Evolutionary conservation across 2,888 invertebrate genomes (phyloP).

Genomic region (Pristionchus exspectatus): DNA sequence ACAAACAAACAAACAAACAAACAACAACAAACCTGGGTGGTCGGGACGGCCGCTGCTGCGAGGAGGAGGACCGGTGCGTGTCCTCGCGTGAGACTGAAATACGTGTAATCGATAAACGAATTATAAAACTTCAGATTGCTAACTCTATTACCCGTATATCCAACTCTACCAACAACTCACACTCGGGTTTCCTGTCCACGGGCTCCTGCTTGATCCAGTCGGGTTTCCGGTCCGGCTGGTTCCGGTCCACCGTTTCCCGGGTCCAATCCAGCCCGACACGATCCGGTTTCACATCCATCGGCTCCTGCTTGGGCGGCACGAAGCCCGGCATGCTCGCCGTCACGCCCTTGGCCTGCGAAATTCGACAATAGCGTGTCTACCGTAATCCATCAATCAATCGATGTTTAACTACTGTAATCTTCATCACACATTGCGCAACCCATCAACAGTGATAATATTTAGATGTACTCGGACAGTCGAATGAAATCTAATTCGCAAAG

Average conservation of each 20-base stretch:
- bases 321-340: conserved; percentile 8
- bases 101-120: not conserved
- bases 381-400: no score
- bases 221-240: not conserved
- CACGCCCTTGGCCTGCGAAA: conserved; percentile 36
- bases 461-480: no score
- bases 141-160: no score
- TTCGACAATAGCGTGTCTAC: no score
- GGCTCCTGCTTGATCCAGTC: conserved; percentile 19
- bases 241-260: not conserved
- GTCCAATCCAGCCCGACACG: not conserved
- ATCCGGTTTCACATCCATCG: not conserved
- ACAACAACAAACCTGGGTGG: conserved; percentile 14
- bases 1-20: no score
- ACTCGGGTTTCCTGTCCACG: not conserved
- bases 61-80: conserved; percentile 18
- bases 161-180: not conserved
- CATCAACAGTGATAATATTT: no score
- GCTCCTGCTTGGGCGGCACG: conserved; percentile 38
- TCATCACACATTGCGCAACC: no score
- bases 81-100: conserved; percentile 25
- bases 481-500: no score
- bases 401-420: no score
- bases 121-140: not conserved
- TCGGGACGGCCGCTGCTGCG: conserved; percentile 23